Percentiles rank a stretch among this genome's conserved stretches.
Evolutionary conservation across 1,140 invertebrate genomes (phyloP).

Genomic region (Schlechtendalia chinensis): DNA sequence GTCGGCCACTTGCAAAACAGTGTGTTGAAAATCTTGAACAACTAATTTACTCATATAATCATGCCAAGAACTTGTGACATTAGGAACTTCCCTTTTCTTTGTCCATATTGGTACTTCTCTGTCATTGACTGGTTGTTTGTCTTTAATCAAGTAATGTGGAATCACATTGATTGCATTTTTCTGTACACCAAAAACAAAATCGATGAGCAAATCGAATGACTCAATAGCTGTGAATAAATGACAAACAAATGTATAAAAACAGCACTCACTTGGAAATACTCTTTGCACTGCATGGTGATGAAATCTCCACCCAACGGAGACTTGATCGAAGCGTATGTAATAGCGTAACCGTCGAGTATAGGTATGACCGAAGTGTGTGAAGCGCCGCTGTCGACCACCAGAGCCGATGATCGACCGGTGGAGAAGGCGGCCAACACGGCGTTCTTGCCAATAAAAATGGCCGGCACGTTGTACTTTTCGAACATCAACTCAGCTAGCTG

Average conservation of each 20-base stretch:
- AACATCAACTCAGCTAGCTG: slow-evolving; percentile 86
- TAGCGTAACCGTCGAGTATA: slow-evolving; percentile 84
- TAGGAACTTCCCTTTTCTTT: slow-evolving; percentile 67
- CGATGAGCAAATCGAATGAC: no score
- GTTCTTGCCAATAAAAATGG: slow-evolving; percentile 86
- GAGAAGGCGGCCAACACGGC: slow-evolving; percentile 87
- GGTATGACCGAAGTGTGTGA: slow-evolving; percentile 86
- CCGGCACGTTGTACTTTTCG: slow-evolving; percentile 87
- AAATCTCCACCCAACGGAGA: slow-evolving; percentile 90
- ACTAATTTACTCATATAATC: slow-evolving; percentile 79
- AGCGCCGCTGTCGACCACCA: slow-evolving; percentile 83
- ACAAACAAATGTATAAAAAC: not conserved
- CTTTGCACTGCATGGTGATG: slow-evolving; percentile 78
- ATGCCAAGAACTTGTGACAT: slow-evolving; percentile 79
- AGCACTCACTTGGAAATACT: slow-evolving; percentile 67
- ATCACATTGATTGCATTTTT: slow-evolving; percentile 77
- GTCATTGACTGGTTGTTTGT: slow-evolving; percentile 77
- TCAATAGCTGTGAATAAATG: not conserved
- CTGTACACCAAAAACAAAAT: slow-evolving; percentile 58
- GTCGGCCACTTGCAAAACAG: slow-evolving; percentile 72
- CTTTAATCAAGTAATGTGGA: slow-evolving; percentile 78
- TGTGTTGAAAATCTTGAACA: slow-evolving; percentile 73
- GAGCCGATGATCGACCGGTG: slow-evolving; percentile 78
- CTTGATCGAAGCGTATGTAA: slow-evolving; percentile 80
- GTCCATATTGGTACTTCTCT: slow-evolving; percentile 75